Base-by-base conservation (phyloP, 2,797 vertebrate genomes). In the Cryptoprocta ferox region DNA sequence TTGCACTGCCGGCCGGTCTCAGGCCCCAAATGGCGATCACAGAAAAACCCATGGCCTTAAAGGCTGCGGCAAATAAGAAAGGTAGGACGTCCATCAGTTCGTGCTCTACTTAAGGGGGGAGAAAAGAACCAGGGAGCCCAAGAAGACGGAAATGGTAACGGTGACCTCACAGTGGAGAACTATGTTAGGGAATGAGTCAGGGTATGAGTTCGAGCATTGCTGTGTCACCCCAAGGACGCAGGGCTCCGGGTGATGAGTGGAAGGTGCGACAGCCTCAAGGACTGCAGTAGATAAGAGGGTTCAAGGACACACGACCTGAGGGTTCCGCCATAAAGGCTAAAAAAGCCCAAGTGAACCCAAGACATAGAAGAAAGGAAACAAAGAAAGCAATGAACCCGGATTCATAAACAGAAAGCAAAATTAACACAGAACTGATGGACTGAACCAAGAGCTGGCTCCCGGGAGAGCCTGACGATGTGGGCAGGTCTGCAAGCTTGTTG, bases 61-160 rank as follows among this genome's bases (percentile, higher is more conserved):
- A 68, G 32, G 0, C 45, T 24, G 35, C 0, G 6, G 48, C 37
- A 28, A 37, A 15, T 3, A 0, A 37, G 30, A 28, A 6, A 19
- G 50, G 37, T 6, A 16, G 10, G 11, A 9, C 32, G 19, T 0
- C 2, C n/a, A 2, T 28, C 26, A 2, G 2, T 0, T 35, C 48
- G 9, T 3, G n/a, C 3, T 12, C 19, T 3, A 0, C 37, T 1
- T 0, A 0, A 18, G 82, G 56, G 35, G 35, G 0, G 35, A 30
- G 61, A 16, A 24, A 75, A 48, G 19, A 10, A 16, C 2, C 9
- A 19, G 32, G 4, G 66, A 73, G 37, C 28, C 45, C 66, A 2
- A 39, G 37, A 30, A 91, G 39, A 61, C 50, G 39, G 39, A 8
- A 37, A 9, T 14, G 21, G 16, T 21, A 12, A 16, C 0, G 3